Conservation (phyloP, 2,113 vertebrate genomes). For the Alaudala cheleensis region DNA sequence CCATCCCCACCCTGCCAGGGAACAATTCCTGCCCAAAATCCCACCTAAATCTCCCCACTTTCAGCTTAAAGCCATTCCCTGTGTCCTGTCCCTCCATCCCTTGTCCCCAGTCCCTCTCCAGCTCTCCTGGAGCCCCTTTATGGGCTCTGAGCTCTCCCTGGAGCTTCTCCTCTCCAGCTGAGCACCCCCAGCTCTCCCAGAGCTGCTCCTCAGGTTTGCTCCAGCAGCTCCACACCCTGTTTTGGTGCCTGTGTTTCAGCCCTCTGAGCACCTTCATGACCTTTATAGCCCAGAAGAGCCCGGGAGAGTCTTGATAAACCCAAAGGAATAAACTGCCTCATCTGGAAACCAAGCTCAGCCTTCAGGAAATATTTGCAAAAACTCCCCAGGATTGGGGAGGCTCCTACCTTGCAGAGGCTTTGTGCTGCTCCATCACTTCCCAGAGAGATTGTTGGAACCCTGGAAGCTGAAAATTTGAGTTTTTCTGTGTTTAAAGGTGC, state of each 20-base stretch:
- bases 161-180: background rate
- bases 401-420: accelerated
- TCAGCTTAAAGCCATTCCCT: background rate
- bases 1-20: accelerated
- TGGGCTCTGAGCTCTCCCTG: background rate
- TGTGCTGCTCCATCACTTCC: background rate
- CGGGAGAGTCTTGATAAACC: accelerated
- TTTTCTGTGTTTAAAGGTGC: too few species aligned
- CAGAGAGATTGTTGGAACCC: background rate
- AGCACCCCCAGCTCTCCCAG: background rate
- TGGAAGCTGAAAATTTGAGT: too few species aligned
- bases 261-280: background rate
- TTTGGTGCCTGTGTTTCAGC: background rate
- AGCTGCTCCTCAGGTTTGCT: background rate
- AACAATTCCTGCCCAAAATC: accelerated
- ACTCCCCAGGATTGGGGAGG: background rate
- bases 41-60: accelerated
- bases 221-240: background rate
- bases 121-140: background rate
- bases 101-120: background rate
- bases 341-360: background rate
- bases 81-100: background rate
- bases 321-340: background rate
- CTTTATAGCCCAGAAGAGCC: accelerated
- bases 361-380: background rate